Base-by-base conservation (phyloP, 2,797 vertebrate species). In the Gouania willdenowi region DNA sequence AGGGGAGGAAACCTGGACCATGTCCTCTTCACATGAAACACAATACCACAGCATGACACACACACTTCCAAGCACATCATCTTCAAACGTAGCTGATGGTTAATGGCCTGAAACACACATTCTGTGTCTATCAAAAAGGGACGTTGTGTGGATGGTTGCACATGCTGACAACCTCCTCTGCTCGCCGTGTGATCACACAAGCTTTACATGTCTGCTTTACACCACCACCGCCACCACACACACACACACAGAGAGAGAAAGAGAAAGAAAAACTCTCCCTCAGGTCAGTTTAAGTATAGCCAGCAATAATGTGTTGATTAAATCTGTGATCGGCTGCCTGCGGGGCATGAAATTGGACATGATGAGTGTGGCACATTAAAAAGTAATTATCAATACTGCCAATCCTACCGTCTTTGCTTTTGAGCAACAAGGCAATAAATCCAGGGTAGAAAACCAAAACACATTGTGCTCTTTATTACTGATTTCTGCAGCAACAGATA, bases 361-460 rank as follows among this genome's bases (percentile, higher is more conserved):
- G 81, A 89, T 85, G 82, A 85, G 78, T 87, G 78, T 71, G 79
- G 81, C 70, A 77, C 84, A 88, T 89, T 87, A 89, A 86, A 87
- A 83, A 77, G 71, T 77, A 83, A 88, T 86, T 80, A 85, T 81
- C 82, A 82, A 81, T 83, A 77, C 67, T 73, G 75, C 67, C 55
- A 40, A 73, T 77, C 62, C 74, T 68, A 77, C 80, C 80, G 81
- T 81, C 75, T 83, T 76, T 75, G 71, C 8, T 68, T 71, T 75
- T 68, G 66, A 71, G 77, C 17, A 48, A 59, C 48, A 22, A 31
- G 28, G 71, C 62, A 31, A 34, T 71, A 70, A 77, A 78, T 84
- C 71, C 79, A 71, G 77, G 64, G 77, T 78, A 73, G 66, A 76
- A 74, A 78, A 75, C n/a, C 67, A 52, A 52, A 71, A 58, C 65